phyloP scores from a whole-genome alignment of 2,797 vertebrate genomes.

The Taeniopygia guttata region DNA sequence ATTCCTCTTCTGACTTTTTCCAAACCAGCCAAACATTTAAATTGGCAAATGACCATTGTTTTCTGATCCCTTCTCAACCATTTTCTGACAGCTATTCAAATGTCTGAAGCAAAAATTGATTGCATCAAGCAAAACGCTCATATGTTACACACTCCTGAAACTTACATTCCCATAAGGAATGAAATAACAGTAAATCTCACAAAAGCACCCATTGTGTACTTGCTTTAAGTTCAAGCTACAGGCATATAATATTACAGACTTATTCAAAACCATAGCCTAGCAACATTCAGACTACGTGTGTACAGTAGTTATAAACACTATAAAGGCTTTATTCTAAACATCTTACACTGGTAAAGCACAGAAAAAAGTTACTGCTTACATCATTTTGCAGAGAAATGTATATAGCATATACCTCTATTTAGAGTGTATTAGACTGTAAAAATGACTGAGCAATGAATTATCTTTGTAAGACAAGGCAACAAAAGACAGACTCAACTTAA shows the following conservation, averaged over 20 bases:
- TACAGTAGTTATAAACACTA: constrained; percentile 53
- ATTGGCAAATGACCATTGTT: constrained; percentile 43
- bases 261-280: constrained; percentile 40
- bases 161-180: background rate
- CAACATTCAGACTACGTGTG: constrained; percentile 21
- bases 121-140: constrained; percentile 39
- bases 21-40: constrained; percentile 42
- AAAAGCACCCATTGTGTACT: constrained; percentile 43
- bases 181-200: constrained; percentile 57
- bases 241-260: constrained; percentile 43
- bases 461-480: constrained; percentile 21
- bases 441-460: constrained; percentile 24
- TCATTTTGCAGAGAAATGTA: constrained; percentile 21
- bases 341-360: constrained; percentile 37
- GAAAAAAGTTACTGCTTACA: constrained; percentile 28
- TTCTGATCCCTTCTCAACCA: constrained; percentile 33
- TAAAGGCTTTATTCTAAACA: constrained; percentile 54
- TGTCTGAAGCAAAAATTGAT: constrained; percentile 20
- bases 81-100: constrained; percentile 49
- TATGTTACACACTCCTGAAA: background rate
- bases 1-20: background rate
- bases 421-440: constrained; percentile 15
- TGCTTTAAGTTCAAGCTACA: constrained; percentile 37
- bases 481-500: constrained; percentile 16
- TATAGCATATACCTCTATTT: background rate